phyloP scores from a whole-genome alignment of 1,140 invertebrate species.

The Drosophila mauritiana region DNA sequence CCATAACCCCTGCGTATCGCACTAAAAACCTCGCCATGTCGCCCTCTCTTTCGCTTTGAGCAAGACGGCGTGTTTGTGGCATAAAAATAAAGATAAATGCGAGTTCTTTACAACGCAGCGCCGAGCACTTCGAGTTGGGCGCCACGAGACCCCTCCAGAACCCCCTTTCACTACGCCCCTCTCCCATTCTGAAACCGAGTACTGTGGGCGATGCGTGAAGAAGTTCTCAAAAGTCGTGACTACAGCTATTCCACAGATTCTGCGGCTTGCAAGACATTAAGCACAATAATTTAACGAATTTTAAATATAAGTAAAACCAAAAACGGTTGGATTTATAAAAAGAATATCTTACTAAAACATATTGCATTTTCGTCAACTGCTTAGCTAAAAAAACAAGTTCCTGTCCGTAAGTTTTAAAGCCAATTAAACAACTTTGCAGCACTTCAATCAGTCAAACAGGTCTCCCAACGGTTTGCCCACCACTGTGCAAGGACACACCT shows the following conservation, averaged over 20 bases:
- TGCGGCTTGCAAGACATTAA: no score
- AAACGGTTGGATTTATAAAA: no score
- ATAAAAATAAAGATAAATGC: slow-evolving; percentile 84
- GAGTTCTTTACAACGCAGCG: slow-evolving; percentile 75
- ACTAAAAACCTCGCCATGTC: slow-evolving; percentile 57
- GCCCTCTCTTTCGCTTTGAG: slow-evolving; percentile 29
- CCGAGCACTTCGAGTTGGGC: slow-evolving; percentile 53
- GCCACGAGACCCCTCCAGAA: not conserved
- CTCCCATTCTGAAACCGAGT: not conserved
- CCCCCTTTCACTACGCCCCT: not conserved
- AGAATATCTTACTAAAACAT: no score
- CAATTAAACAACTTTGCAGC: not conserved
- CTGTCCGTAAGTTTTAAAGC: not conserved
- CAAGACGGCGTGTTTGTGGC: slow-evolving; percentile 73
- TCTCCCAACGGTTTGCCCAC: slow-evolving; percentile 14
- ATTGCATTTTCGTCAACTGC: no score
- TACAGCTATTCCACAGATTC: no score
- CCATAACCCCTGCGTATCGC: slow-evolving; percentile 46
- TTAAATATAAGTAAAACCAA: no score
- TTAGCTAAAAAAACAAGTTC: no score
- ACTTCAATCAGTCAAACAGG: slow-evolving; percentile 16
- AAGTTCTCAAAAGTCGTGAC: slow-evolving; percentile 26
- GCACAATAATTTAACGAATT: no score
- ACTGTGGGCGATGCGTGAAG: slow-evolving; percentile 34
- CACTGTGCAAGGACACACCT: slow-evolving; percentile 47